Evolutionary conservation across 2,888 invertebrate species (phyloP), one percentile per base, ranked within the genome.

Genomic region (Pasiphila rectangulata): DNA sequence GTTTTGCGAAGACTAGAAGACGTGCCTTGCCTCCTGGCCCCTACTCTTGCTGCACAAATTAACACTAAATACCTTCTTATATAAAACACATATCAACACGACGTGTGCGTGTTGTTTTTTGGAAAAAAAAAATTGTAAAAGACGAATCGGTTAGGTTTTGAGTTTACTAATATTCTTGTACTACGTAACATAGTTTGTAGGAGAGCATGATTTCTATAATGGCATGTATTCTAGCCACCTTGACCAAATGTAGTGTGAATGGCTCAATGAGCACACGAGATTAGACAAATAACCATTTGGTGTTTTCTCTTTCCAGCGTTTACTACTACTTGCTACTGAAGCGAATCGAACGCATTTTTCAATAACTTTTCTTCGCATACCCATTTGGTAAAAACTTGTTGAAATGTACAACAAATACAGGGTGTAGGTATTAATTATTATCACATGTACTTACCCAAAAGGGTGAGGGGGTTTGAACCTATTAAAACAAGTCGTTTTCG

Each of bases 1-100:
- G 79, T 78, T 82, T 79, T 61, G 79, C 80, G 72, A 72, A 78
- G 77, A 77, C 82, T 80, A 83, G n/a, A n/a, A n/a, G 85, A 85
- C 82, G 78, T 79, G 83, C 83, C 82, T 63, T 75, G 70, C 75
- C 78, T 72, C 64, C 62, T 67, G 67, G 9, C 21, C 7, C 21
- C 7, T 21, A 7, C 4, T 32, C 17, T 9, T 32, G 17, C 32
- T 4, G 16, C 16, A 32, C 10, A 32, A n/a, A n/a, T n/a, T n/a
- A n/a, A n/a, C 66, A 67, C 70, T 69, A 67, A 69, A 61, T 62
- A 29, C 29, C 16, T 21, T n/a, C n/a, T n/a, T n/a, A n/a, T n/a
- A n/a, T n/a, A n/a, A n/a, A n/a, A n/a, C n/a, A n/a, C n/a, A n/a
- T n/a, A n/a, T n/a, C n/a, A n/a, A n/a, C n/a, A n/a, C n/a, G n/a